A percentile compares a stretch with the other conserved stretches of the same genome.
phyloP scores from a whole-genome alignment of 2,797 vertebrate genomes.

The Pangasius macronema region DNA sequence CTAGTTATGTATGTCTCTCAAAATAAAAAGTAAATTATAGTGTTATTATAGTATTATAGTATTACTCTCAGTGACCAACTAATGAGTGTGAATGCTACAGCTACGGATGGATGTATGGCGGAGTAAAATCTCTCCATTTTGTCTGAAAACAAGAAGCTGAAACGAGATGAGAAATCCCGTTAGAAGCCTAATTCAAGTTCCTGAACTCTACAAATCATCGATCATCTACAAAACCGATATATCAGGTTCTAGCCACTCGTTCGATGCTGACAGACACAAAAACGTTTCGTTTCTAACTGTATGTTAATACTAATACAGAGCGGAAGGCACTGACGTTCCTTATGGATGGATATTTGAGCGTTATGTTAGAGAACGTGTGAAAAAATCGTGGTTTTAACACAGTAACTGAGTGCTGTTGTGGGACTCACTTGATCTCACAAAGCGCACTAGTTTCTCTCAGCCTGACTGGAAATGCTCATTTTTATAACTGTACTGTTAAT shows the following conservation, averaged over 20 bases:
- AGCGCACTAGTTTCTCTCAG: background rate
- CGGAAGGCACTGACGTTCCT: background rate
- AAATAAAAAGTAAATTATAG: background rate
- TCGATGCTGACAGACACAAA: background rate
- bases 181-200: background rate
- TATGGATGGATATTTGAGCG: background rate
- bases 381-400: background rate
- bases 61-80: background rate
- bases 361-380: background rate
- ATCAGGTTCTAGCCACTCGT: background rate
- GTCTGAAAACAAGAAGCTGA: background rate
- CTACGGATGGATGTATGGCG: background rate
- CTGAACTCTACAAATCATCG: background rate
- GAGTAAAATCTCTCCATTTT: background rate
- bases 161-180: background rate
- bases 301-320: background rate
- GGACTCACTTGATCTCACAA: background rate
- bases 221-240: background rate
- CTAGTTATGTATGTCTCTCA: background rate
- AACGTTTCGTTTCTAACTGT: background rate
- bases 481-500: background rate
- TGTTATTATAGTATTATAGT: too few species aligned
- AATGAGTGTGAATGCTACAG: background rate
- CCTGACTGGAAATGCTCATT: background rate
- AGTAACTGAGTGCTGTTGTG: background rate